Conservation (phyloP, 1,140 invertebrate species). For the Reticulitermes speratus region DNA sequence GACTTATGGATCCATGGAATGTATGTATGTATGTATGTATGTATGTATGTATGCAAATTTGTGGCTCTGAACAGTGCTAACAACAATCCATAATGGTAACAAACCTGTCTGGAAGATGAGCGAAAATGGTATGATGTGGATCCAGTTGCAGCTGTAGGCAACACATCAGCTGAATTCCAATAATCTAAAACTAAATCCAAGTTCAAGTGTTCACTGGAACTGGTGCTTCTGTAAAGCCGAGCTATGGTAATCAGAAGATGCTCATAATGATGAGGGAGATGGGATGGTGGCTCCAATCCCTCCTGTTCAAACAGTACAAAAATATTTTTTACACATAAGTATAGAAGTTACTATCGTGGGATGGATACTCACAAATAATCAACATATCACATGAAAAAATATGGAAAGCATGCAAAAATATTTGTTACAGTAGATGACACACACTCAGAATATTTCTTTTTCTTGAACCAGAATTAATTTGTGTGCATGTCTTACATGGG, state of each 20-base stretch:
- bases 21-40: no score
- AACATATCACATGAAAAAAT: no score
- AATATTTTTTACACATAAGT: not conserved
- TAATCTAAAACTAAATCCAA: conserved; percentile 76
- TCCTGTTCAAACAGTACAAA: conserved; percentile 52
- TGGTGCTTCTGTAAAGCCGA: conserved; percentile 63
- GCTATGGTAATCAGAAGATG: conserved; percentile 76
- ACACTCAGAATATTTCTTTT: no score
- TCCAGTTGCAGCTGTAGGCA: not conserved
- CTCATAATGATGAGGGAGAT: conserved; percentile 79
- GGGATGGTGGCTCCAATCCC: conserved; percentile 74
- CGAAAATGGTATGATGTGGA: conserved; percentile 41
- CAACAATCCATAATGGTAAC: not conserved
- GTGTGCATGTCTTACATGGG: conserved; percentile 47
- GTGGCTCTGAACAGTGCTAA: not conserved
- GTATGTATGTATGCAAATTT: not conserved
- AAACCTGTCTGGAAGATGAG: conserved; percentile 38
- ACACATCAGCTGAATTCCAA: conserved; percentile 67
- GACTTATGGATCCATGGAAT: no score
- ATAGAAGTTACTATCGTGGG: not conserved
- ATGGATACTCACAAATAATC: no score
- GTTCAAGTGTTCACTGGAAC: conserved; percentile 64
- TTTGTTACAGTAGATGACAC: no score
- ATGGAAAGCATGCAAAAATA: no score
- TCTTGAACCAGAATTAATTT: no score